phyloP scores from a whole-genome alignment of 2,888 invertebrate genomes.

The Bombyx huttoni region DNA sequence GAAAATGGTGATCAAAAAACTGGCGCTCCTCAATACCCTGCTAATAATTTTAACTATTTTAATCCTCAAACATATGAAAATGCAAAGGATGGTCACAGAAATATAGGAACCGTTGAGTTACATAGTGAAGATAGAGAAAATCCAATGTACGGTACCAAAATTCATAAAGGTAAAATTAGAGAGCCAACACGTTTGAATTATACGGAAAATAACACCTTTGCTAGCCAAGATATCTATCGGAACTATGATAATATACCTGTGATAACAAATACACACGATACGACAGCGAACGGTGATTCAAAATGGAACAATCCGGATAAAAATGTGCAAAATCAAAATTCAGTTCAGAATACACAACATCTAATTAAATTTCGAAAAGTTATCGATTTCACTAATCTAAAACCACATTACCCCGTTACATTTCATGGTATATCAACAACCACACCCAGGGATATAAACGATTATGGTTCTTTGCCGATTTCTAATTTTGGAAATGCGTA shows the following conservation, averaged over 20 bases:
- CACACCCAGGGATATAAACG: constrained; percentile 19
- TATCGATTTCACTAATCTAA: constrained; percentile 50
- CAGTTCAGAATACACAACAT: constrained; percentile 19
- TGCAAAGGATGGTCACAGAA: constrained; percentile 22
- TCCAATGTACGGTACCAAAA: constrained; percentile 52
- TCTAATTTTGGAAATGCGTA: constrained; percentile 20
- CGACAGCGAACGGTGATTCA: constrained; percentile 27
- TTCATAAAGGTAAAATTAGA: constrained; percentile 31
- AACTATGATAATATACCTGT: constrained; percentile 17
- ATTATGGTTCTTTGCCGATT: constrained; percentile 19
- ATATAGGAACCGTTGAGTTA: constrained; percentile 20
- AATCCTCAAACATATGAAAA: constrained; percentile 31
- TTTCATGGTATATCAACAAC: constrained; percentile 28
- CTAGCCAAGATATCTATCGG: constrained; percentile 22
- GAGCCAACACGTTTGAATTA: constrained; percentile 30
- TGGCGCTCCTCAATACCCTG: constrained; percentile 36
- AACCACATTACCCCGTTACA: constrained; percentile 28
- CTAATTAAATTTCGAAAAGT: constrained; percentile 43
- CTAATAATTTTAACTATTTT: constrained; percentile 31
- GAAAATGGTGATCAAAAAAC: constrained; percentile 29
- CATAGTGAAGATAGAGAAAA: constrained; percentile 24
- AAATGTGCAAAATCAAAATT: constrained; percentile 21
- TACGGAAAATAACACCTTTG: constrained; percentile 29
- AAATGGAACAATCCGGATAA: constrained; percentile 17
- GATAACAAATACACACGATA: constrained; percentile 19